phyloP scores from a whole-genome alignment of 2,888 invertebrate genomes.

The Heliconius ethilla region DNA sequence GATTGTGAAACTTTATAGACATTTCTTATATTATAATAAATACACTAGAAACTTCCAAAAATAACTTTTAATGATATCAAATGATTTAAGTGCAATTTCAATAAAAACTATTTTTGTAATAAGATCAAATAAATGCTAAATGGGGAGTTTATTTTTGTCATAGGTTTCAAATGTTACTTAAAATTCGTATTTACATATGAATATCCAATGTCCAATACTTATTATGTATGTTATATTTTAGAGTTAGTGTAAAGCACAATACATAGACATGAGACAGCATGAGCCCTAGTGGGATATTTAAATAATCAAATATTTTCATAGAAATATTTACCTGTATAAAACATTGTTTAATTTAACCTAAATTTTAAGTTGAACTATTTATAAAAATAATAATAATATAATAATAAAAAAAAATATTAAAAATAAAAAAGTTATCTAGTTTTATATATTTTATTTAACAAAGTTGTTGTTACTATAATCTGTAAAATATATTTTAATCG shows the following conservation, averaged over 20 bases:
- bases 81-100: neutral
- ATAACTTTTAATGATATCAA: neutral
- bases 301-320: neutral
- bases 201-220: neutral
- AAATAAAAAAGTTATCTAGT: neutral
- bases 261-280: slow-evolving; percentile 6
- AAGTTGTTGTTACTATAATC: neutral
- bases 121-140: neutral
- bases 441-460: neutral
- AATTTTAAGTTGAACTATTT: neutral
- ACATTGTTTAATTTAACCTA: neutral
- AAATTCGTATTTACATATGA: neutral
- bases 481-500: slow-evolving; percentile 14
- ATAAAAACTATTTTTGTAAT: neutral
- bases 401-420: neutral
- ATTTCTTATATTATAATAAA: slow-evolving; percentile 6
- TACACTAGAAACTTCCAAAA: neutral
- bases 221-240: neutral
- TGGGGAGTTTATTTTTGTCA: neutral
- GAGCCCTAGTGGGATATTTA: neutral
- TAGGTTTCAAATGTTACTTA: neutral
- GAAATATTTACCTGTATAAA: neutral
- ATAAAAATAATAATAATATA: neutral
- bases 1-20: slow-evolving; percentile 29
- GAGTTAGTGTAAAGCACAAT: slow-evolving; percentile 16